Base-by-base conservation (phyloP, 2,797 vertebrate genomes). In the Botia almorhae region DNA sequence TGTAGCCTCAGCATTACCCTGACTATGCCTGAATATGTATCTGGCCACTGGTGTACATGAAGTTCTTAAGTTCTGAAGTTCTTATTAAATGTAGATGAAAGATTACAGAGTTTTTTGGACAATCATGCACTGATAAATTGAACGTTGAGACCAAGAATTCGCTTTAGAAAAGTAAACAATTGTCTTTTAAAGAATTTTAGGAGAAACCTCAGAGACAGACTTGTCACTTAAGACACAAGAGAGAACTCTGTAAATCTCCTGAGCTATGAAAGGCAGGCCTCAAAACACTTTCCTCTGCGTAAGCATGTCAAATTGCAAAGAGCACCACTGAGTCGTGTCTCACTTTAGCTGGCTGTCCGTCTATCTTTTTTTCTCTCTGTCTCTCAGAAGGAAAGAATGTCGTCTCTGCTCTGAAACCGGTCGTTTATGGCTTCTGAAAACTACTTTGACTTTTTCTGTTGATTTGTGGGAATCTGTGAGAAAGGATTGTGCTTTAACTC, bases 401-500 rank as follows among this genome's bases (percentile, higher is more conserved):
- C 17, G 58, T 46, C 48, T 79, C 53, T 71, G 69, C 77, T 79
- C 77, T 79, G 77, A 79, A 79, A 82, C 75, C 81, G 61, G 69
- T 82, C 81, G 78, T 82, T 82, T 82, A 58, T 1, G 39, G 39
- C 55, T 50, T 29, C 74, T 76, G 26, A 82, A 78, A 82, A 82
- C 76, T 58, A 58, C 60, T 33, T 55, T 58, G 60, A 76, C 67
- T 70, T 50, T 29, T 76, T 75, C 55, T 64, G 14, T 55, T 11
- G 16, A 11, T 50, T 19, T 71, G 56, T 63, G 56, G 46, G 61
- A 71, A 69, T 68, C 64, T 60, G 58, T 48, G 53, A 55, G 48
- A 77, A 70, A 26, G 33, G 17, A 4, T 19, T 39, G 33, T n/a
- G 29, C 46, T 39, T 53, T 8, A 17, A n/a, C 53, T 71, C 26